Conservation (phyloP, 2,113 vertebrate species). For the Phrynosoma blainvillii region DNA sequence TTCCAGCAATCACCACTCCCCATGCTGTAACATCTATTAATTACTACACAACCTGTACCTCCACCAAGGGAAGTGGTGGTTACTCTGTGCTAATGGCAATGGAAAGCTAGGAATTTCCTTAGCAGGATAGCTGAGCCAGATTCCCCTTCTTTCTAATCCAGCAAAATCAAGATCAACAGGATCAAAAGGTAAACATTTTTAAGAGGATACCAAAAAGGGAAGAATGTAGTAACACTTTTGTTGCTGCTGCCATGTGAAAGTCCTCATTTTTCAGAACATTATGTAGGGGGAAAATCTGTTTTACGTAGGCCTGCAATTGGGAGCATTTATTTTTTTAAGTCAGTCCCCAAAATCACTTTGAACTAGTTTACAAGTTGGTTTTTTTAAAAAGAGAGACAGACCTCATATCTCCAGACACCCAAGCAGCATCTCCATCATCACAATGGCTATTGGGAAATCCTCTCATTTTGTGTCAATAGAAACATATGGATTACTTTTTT, state of each 20-base stretch:
- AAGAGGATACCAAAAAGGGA: background rate
- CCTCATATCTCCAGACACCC: background rate
- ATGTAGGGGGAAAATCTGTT: background rate
- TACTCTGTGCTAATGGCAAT: background rate
- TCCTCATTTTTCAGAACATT: background rate
- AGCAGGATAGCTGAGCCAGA: background rate
- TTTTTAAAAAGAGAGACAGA: no score
- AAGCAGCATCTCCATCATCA: background rate
- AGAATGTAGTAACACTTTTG: background rate
- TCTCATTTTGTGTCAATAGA: background rate
- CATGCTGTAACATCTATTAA: background rate
- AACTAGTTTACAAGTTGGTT: no score
- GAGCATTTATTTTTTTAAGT: background rate
- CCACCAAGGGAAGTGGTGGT: background rate
- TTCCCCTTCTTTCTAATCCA: background rate
- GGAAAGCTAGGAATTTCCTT: background rate
- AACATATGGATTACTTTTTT: background rate
- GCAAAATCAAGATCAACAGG: background rate
- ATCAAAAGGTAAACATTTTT: background rate
- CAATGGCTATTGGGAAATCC: background rate
- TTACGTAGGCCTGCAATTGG: background rate
- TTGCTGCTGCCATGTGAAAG: background rate
- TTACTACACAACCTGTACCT: background rate
- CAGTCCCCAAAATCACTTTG: background rate
- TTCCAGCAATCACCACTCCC: background rate